Conservation (phyloP, 2,888 invertebrate species). For the Cheilosia vulpina region DNA sequence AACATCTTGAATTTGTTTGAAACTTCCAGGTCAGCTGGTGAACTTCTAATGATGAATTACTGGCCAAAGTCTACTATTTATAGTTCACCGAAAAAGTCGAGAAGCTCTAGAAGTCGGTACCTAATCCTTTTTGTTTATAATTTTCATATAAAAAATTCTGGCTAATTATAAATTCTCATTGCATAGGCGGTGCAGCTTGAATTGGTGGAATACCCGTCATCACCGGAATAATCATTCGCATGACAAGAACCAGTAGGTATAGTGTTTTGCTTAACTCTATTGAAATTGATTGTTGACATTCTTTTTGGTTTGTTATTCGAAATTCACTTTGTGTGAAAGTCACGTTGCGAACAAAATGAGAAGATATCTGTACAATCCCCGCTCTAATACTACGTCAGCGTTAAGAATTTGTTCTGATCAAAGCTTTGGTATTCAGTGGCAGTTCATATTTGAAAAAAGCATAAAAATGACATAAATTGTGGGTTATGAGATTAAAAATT, state of each 20-base stretch:
- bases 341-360: conserved; percentile 35
- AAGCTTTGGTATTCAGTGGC: conserved; percentile 35
- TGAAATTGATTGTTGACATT: conserved; percentile 3
- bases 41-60: conserved; percentile 42
- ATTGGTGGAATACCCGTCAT: conserved; percentile 23
- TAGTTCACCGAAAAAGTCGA: conserved; percentile 6
- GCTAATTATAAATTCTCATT: conserved; percentile 35
- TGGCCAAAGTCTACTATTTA: conserved; percentile 36
- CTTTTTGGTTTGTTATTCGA: conserved; percentile 2
- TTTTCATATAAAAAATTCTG: conserved; percentile 13
- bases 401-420: conserved; percentile 20
- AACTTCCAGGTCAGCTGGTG: conserved; percentile 28
- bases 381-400: conserved; percentile 23
- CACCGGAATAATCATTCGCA: conserved; percentile 9
- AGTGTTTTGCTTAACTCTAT: not conserved
- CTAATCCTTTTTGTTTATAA: conserved; percentile 9
- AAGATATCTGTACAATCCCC: not conserved
- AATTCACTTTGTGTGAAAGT: conserved; percentile 41
- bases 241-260: not conserved
- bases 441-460: conserved; percentile 5
- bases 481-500: conserved; percentile 24
- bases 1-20: conserved; percentile 44
- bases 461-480: conserved; percentile 16
- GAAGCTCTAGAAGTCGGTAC: not conserved
- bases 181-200: conserved; percentile 27